These are phyloP conservation scores for Petrophora chlorosata DNA, from an alignment of 2,888 invertebrate species.

Conservation along the genomic window DNA sequence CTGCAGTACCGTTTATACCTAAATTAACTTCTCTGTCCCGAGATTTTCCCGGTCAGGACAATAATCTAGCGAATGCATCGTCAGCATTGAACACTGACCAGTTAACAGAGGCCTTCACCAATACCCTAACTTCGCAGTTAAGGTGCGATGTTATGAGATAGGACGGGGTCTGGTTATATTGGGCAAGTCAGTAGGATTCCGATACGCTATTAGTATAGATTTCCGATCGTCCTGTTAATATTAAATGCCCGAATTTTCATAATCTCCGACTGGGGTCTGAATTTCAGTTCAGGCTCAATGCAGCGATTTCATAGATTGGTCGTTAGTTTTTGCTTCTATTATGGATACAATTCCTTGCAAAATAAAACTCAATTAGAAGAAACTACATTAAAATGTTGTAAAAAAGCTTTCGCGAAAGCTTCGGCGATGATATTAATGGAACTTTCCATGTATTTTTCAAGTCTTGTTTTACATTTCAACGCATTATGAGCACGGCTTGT, in stretches of 20 bases:
- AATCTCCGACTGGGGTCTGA: constrained; percentile 14
- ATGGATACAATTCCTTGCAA: too few species aligned
- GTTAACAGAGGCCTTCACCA: constrained; percentile 29
- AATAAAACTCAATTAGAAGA: too few species aligned
- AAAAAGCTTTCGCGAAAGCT: too few species aligned
- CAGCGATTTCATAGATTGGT: constrained; percentile 32
- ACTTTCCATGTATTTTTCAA: too few species aligned
- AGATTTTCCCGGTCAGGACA: constrained; percentile 57
- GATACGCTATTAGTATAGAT: constrained; percentile 63
- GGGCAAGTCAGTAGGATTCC: constrained; percentile 45
- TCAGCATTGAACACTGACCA: constrained; percentile 52
- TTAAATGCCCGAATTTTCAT: constrained; percentile 51
- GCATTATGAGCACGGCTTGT: too few species aligned
- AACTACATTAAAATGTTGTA: too few species aligned
- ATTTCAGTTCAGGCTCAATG: constrained; percentile 9
- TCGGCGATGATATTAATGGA: too few species aligned
- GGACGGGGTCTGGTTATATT: constrained; percentile 35
- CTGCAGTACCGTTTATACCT: constrained; percentile 52
- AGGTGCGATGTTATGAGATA: constrained; percentile 9
- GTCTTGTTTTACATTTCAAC: too few species aligned
- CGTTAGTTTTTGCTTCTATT: neutral
- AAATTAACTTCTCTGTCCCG: constrained; percentile 59
- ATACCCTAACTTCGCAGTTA: constrained; percentile 8
- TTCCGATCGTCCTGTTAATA: constrained; percentile 55
- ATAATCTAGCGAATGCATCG: constrained; percentile 63